Evolutionary conservation across 2,797 vertebrate genomes (phyloP).

Genomic region (Hydrophis major): DNA sequence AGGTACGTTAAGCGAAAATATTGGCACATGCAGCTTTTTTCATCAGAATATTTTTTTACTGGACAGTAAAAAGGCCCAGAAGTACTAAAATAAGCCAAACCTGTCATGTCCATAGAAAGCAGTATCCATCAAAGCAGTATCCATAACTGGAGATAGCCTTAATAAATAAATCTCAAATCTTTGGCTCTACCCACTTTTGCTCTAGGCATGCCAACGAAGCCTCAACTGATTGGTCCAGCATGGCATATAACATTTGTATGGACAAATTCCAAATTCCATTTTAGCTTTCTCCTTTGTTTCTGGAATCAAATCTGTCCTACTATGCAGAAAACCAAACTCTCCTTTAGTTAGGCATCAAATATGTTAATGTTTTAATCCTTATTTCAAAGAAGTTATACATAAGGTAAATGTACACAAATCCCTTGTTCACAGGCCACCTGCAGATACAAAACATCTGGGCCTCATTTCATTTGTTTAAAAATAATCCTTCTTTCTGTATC

Average conservation of each 20-base stretch:
- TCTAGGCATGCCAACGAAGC: not conserved
- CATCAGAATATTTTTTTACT: not conserved
- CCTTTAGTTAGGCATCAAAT: not conserved
- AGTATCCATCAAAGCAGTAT: too few relatives aligned
- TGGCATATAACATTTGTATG: not conserved
- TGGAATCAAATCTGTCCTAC: not conserved
- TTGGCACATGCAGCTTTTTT: not conserved
- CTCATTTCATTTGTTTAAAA: not conserved
- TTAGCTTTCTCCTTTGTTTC: not conserved
- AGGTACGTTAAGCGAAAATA: not conserved
- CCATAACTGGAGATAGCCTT: not conserved
- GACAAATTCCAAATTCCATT: not conserved
- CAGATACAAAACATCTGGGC: not conserved
- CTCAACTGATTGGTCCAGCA: not conserved
- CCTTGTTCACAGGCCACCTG: not conserved
- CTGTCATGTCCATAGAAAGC: not conserved
- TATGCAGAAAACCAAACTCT: not conserved
- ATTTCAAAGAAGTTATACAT: not conserved
- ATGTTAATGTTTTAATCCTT: not conserved
- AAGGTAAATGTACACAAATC: not conserved
- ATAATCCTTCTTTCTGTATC: not conserved
- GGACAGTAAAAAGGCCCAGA: not conserved
- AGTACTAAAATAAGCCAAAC: not conserved
- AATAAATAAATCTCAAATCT: not conserved
- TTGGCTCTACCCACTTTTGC: not conserved